phyloP scores from a whole-genome alignment of 2,113 vertebrate genomes.

The western clawed frog (Xenopus tropicalis) region UCB_Xtro_10.0 CM004445.2:123253501-123254000 shows the following conservation, averaged over 20 bases:
- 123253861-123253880: background rate
- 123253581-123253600: too few species aligned
- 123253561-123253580: too few species aligned
- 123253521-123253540: too few species aligned
- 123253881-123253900: slow-evolving; percentile 1
- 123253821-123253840: slow-evolving; percentile 15
- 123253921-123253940: background rate
- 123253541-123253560: too few species aligned
- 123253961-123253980: background rate
- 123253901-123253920: background rate
- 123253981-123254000: background rate
- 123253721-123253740: slow-evolving; percentile 4
- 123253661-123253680: too few species aligned
- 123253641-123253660: too few species aligned
- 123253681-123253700: background rate
- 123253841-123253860: slow-evolving; percentile 33
- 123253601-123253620: too few species aligned
- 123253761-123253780: slow-evolving; percentile 44
- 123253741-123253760: background rate
- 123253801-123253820: slow-evolving; percentile 45
- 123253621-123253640: too few species aligned
- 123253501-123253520: too few species aligned
- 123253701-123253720: slow-evolving; percentile 2
- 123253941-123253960: background rate
- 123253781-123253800: slow-evolving; percentile 21